phyloP scores from a whole-genome alignment of 1,140 invertebrate species.

The Oscheius sp. region DNA sequence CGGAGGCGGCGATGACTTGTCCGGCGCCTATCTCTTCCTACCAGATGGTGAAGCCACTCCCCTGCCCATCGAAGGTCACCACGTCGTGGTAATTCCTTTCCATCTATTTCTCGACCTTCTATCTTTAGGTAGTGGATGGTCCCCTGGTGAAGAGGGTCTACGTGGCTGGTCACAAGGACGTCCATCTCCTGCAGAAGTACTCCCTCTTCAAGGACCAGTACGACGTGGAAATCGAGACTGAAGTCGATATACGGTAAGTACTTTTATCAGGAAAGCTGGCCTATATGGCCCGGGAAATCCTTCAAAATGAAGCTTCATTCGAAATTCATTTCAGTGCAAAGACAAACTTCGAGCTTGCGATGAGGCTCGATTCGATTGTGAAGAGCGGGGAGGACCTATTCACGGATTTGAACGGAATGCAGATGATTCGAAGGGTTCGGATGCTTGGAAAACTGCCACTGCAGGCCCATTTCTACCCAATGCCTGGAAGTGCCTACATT shows the following conservation, averaged over 20 bases:
- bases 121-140: constrained; percentile 72
- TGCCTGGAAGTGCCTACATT: constrained; percentile 80
- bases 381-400: constrained; percentile 70
- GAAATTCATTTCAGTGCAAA: not conserved
- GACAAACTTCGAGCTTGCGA: constrained; percentile 33
- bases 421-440: constrained; percentile 79
- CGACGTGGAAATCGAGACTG: constrained; percentile 41
- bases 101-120: not conserved
- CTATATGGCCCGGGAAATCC: too few relatives aligned
- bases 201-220: constrained; percentile 68
- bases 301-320: too few relatives aligned
- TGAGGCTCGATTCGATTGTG: constrained; percentile 75
- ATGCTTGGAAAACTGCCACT: constrained; percentile 79
- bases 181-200: constrained; percentile 72
- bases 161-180: constrained; percentile 65
- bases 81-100: not conserved
- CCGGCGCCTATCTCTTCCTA: constrained; percentile 90
- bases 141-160: constrained; percentile 76
- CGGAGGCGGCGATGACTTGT: constrained; percentile 47
- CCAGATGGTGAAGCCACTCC: constrained; percentile 73
- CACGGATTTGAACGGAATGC: constrained; percentile 90
- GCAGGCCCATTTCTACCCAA: constrained; percentile 93
- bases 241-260: constrained; percentile 64
- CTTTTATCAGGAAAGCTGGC: too few relatives aligned
- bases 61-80: constrained; percentile 67